Percentiles rank a stretch among this genome's conserved stretches.
These are phyloP conservation scores for Isaurus tuberculatus DNA, from an alignment of 92 coral and sea anemone genomes.

Conservation along the genomic window DNA sequence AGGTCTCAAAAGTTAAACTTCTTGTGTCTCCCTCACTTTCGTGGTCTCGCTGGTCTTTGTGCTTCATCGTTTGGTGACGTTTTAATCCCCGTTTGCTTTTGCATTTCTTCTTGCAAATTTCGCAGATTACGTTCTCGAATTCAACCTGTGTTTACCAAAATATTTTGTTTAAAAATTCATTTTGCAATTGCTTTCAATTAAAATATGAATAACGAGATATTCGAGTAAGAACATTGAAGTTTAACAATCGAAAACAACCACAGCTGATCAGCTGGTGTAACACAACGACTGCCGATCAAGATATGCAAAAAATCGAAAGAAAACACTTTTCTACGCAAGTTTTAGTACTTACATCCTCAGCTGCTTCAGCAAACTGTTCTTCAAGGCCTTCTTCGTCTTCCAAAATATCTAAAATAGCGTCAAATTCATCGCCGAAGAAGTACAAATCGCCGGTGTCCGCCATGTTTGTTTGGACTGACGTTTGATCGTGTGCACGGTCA, in stretches of 20 bases:
- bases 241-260: too few species aligned
- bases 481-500: slow-evolving; percentile 35
- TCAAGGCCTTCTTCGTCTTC: slow-evolving; percentile 49
- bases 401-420: slow-evolving; percentile 26
- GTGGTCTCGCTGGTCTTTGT: slow-evolving; percentile 21
- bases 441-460: neutral
- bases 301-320: neutral
- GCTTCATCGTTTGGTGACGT: slow-evolving; percentile 61
- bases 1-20: slow-evolving; percentile 18
- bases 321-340: neutral
- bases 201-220: too few species aligned
- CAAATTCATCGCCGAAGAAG: slow-evolving; percentile 1
- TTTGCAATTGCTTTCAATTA: too few species aligned
- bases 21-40: neutral
- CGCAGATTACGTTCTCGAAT: slow-evolving; percentile 38
- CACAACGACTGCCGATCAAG: neutral
- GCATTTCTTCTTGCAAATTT: slow-evolving; percentile 59
- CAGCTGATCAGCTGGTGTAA: too few species aligned
- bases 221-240: too few species aligned
- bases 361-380: slow-evolving; percentile 50
- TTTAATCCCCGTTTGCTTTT: slow-evolving; percentile 67
- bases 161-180: too few species aligned
- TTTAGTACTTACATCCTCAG: slow-evolving; percentile 42
- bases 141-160: slow-evolving; percentile 41
- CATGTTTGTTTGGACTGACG: neutral